Percentiles rank a stretch among this genome's conserved stretches.
Evolutionary conservation across 2,113 vertebrate genomes (phyloP).

Genomic region (Anas platyrhynchos): DNA sequence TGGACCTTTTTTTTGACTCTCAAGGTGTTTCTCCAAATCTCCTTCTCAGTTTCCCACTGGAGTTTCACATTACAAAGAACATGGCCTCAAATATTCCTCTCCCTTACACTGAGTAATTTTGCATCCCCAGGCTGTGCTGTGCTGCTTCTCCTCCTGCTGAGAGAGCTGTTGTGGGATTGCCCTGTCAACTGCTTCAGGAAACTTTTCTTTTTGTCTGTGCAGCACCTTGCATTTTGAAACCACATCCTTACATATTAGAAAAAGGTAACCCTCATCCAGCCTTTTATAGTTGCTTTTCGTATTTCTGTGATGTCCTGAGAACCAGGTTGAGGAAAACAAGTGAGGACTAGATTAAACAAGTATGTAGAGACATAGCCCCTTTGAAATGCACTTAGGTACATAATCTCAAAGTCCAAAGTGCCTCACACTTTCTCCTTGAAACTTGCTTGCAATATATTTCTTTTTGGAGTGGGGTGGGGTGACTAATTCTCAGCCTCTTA

Average conservation of each 20-base stretch:
- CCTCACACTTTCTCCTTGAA: neutral
- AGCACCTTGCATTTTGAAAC: neutral
- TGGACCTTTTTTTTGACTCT: neutral
- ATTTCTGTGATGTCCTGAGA: neutral
- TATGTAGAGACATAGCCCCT: neutral
- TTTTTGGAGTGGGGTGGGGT: neutral
- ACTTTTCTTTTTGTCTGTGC: neutral
- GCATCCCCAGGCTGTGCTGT: neutral
- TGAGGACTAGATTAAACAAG: neutral
- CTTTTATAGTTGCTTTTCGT: neutral
- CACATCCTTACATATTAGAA: neutral
- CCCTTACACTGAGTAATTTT: neutral
- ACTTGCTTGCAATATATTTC: neutral
- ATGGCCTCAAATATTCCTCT: neutral
- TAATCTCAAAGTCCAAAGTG: neutral
- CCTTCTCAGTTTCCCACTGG: neutral
- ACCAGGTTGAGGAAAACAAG: neutral
- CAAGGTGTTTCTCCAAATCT: neutral
- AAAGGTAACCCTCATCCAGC: neutral
- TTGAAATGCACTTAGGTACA: neutral
- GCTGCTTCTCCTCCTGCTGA: neutral
- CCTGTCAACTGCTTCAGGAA: conserved; percentile 6
- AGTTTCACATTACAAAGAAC: neutral
- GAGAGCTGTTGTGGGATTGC: neutral
- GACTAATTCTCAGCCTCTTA: neutral